Percentiles rank a stretch among this genome's conserved stretches.
Conservation (phyloP, 2,888 invertebrate species). For the Monopis laevigella region DNA sequence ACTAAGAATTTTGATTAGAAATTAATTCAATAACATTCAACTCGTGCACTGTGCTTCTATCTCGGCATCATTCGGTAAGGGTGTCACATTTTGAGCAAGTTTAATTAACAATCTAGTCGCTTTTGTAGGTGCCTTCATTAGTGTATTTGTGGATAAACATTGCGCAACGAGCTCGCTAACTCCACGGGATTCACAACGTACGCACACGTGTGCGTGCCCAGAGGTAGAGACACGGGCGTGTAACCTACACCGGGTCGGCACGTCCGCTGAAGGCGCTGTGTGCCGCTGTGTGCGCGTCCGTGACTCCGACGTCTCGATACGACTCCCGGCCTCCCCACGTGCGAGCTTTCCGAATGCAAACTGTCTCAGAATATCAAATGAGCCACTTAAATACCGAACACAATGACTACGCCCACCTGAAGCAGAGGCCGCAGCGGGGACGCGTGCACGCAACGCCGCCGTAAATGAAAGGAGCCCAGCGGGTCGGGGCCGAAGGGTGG, state of each 20-base stretch:
- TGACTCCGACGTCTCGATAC: slow-evolving; percentile 44
- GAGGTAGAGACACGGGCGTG: slow-evolving; percentile 15
- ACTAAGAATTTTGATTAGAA: slow-evolving; percentile 62
- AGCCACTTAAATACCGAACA: slow-evolving; percentile 62
- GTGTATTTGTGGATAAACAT: slow-evolving; percentile 66
- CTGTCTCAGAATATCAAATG: slow-evolving; percentile 66
- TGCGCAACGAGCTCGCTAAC: slow-evolving; percentile 35
- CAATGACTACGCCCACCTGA: slow-evolving; percentile 63
- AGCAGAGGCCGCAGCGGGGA: slow-evolving; percentile 49
- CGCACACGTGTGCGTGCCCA: slow-evolving; percentile 33
- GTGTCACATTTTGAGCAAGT: slow-evolving; percentile 67
- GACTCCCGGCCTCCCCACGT: slow-evolving; percentile 38
- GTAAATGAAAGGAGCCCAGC: slow-evolving; percentile 51
- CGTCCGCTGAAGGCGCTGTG: slow-evolving; percentile 29
- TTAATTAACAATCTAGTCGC: slow-evolving; percentile 68
- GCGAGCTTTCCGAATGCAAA: slow-evolving; percentile 58
- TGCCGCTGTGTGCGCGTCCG: slow-evolving; percentile 27
- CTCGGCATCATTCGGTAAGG: slow-evolving; percentile 59
- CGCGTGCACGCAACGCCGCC: slow-evolving; percentile 59
- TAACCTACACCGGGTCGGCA: slow-evolving; percentile 25
- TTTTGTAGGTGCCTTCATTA: slow-evolving; percentile 67
- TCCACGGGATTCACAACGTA: slow-evolving; percentile 35
- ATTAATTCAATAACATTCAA: slow-evolving; percentile 65
- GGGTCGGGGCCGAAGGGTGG: slow-evolving; percentile 49
- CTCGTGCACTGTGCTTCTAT: slow-evolving; percentile 58